These are phyloP conservation scores for Vireo griseus DNA, from an alignment of 2,797 vertebrate species.

Conservation along the genomic window DNA sequence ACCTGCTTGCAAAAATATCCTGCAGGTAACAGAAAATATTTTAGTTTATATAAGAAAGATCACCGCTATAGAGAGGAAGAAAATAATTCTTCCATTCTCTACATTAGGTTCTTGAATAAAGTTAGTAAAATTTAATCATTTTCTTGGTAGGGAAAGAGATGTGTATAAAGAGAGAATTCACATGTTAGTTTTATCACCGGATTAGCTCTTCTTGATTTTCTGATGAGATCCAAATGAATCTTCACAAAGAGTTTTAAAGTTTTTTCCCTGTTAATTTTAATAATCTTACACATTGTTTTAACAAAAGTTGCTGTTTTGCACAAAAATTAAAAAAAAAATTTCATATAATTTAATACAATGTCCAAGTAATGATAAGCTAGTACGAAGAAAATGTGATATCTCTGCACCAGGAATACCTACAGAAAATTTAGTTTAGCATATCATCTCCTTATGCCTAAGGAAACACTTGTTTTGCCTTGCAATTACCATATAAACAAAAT, in stretches of 20 bases:
- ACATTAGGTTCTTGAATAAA: neutral
- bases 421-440: neutral
- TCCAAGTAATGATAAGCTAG: neutral
- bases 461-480: rapidly evolving
- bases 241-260: neutral
- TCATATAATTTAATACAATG: neutral
- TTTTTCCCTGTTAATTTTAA: neutral
- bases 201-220: neutral
- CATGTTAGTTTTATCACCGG: neutral
- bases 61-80: neutral
- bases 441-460: neutral
- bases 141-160: neutral
- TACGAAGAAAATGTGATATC: neutral
- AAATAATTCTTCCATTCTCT: neutral
- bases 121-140: neutral
- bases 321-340: neutral
- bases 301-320: neutral
- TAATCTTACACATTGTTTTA: neutral
- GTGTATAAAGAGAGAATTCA: neutral
- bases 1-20: neutral
- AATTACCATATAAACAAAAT: neutral
- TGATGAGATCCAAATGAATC: neutral
- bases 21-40: neutral
- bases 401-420: neutral
- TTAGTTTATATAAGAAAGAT: neutral